Conservation (phyloP, 2,113 vertebrate genomes). For the Pluvianellus socialis region DNA sequence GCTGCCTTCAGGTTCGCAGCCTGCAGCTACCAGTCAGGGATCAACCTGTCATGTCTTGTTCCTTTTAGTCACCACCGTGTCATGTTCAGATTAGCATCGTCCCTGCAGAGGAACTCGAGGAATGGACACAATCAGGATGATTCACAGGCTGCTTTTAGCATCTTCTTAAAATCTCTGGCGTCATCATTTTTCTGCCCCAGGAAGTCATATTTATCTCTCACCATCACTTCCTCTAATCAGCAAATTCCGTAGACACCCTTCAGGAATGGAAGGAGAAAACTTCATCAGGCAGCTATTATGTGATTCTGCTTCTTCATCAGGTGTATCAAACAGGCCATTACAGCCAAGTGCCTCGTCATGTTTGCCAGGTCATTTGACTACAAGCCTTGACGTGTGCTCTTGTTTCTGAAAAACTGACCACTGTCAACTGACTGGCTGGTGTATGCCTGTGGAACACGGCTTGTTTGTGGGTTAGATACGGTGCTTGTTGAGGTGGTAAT, state of each 20-base stretch:
- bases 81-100: background rate
- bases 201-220: conserved; percentile 41
- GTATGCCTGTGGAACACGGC: background rate
- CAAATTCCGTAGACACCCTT: conserved; percentile 1
- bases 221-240: conserved; percentile 57
- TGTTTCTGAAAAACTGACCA: background rate
- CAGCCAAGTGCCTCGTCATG: background rate
- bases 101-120: conserved; percentile 39
- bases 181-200: background rate
- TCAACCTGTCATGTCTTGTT: background rate
- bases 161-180: background rate
- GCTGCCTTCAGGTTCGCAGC: background rate
- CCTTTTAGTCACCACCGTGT: conserved; percentile 15
- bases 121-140: conserved; percentile 45
- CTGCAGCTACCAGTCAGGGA: background rate
- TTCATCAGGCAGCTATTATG: background rate
- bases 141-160: conserved; percentile 39
- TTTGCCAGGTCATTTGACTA: background rate
- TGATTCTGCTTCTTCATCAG: background rate
- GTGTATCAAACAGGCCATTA: background rate
- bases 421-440: background rate
- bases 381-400: background rate
- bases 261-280: conserved; percentile 13
- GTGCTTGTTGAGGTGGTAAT: background rate
- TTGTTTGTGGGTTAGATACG: background rate